These are phyloP conservation scores for Trichogramma evanescens DNA, from an alignment of 2,888 invertebrate species.

Conservation along the genomic window DNA sequence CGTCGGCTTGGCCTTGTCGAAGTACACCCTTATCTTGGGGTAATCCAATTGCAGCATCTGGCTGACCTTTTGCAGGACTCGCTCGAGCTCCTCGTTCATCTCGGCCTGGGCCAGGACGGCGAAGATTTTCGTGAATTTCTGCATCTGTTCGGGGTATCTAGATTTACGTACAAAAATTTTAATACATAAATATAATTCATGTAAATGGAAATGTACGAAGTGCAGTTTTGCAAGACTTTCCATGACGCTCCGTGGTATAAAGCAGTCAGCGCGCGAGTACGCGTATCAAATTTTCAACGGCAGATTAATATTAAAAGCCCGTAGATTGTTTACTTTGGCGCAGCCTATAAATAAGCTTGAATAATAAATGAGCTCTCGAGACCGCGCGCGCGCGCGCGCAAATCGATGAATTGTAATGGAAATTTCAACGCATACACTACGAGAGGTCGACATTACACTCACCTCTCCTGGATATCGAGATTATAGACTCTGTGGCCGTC, in stretches of 20 bases:
- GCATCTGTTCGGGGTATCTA: slow-evolving; percentile 21
- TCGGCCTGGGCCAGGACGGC: slow-evolving; percentile 20
- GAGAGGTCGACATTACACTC: neutral
- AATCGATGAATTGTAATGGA: too few species aligned
- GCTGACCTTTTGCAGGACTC: slow-evolving; percentile 10
- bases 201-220: too few species aligned
- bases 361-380: too few species aligned
- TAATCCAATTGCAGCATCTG: slow-evolving; percentile 14
- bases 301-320: neutral
- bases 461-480: slow-evolving; percentile 21
- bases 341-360: too few species aligned
- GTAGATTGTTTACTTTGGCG: too few species aligned
- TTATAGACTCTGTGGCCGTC: slow-evolving; percentile 18
- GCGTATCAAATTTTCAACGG: neutral
- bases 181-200: neutral
- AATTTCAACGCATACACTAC: too few species aligned
- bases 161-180: neutral
- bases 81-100: slow-evolving; percentile 20
- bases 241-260: too few species aligned
- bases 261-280: too few species aligned
- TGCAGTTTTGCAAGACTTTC: too few species aligned
- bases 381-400: too few species aligned
- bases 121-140: slow-evolving; percentile 20
- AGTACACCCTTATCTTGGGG: slow-evolving; percentile 11
- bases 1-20: slow-evolving; percentile 8